A percentile compares a stretch with the other conserved stretches of the same genome.
Conservation (phyloP, 2,888 invertebrate species). For the Dione juno region DNA sequence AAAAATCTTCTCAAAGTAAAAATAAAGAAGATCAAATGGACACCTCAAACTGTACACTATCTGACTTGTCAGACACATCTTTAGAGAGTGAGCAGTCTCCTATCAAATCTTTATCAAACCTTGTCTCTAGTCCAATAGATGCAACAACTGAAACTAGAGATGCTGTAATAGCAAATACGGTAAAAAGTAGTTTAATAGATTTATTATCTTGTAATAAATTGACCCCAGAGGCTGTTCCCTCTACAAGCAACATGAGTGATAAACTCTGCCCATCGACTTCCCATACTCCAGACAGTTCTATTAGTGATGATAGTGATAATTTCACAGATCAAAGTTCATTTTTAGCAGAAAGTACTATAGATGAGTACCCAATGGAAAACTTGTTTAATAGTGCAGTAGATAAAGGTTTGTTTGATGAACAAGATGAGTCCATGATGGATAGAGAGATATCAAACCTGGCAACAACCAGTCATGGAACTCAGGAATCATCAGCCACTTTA, state of each 20-base stretch:
- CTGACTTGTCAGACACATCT: conserved; percentile 67
- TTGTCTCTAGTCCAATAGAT: conserved; percentile 83
- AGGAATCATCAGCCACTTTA: conserved; percentile 68
- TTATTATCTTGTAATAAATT: conserved; percentile 71
- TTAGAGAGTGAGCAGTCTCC: conserved; percentile 81
- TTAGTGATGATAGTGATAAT: conserved; percentile 77
- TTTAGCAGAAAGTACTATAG: conserved; percentile 77
- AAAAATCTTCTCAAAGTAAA: conserved; percentile 56
- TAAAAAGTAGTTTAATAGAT: conserved; percentile 76
- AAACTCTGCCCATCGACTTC: conserved; percentile 64
- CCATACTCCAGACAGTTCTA: conserved; percentile 72
- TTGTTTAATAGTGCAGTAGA: conserved; percentile 79
- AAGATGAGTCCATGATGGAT: conserved; percentile 78
- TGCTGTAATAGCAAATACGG: conserved; percentile 63
- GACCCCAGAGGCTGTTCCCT: conserved; percentile 64
- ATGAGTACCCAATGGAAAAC: conserved; percentile 81
- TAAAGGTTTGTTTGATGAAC: conserved; percentile 76
- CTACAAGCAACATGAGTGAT: conserved; percentile 66
- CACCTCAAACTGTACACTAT: conserved; percentile 63
- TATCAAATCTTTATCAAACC: conserved; percentile 85
- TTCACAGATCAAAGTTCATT: conserved; percentile 79
- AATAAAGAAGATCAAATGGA: conserved; percentile 66
- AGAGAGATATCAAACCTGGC: conserved; percentile 79
- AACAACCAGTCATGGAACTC: conserved; percentile 75
- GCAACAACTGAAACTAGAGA: conserved; percentile 59